Conservation (phyloP, 2,797 vertebrate genomes). For the Pterois miles region DNA sequence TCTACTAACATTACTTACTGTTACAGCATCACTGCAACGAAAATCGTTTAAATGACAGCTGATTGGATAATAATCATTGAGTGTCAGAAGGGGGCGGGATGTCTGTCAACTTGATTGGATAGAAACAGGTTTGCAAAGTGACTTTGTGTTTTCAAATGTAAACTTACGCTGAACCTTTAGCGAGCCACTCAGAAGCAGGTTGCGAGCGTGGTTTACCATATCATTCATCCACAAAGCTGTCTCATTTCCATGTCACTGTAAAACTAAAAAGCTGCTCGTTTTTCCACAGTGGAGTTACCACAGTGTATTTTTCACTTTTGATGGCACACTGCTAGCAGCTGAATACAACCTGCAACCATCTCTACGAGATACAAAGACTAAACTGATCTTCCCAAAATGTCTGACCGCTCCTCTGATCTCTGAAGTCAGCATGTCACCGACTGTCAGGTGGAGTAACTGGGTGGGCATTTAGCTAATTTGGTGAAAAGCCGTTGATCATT, state of each 20-base stretch:
- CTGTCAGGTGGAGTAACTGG: conserved; percentile 6
- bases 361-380: not conserved
- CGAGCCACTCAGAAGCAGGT: too few species aligned
- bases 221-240: not conserved
- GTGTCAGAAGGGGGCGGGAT: too few species aligned
- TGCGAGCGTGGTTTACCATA: too few species aligned
- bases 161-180: too few species aligned
- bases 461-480: conserved; percentile 16
- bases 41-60: too few species aligned
- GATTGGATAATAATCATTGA: too few species aligned
- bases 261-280: not conserved
- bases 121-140: too few species aligned
- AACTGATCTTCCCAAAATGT: conserved; percentile 1
- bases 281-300: not conserved
- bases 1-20: too few species aligned
- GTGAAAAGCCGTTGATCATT: conserved; percentile 44
- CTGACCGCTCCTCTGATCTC: not conserved
- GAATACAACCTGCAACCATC: not conserved
- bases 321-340: not conserved
- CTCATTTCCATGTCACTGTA: not conserved
- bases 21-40: too few species aligned
- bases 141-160: too few species aligned
- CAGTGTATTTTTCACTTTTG: not conserved
- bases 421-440: conserved; percentile 3
- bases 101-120: too few species aligned